These are phyloP conservation scores for Sebastes diaconus DNA, from an alignment of 2,797 vertebrate species.

Conservation along the genomic window DNA sequence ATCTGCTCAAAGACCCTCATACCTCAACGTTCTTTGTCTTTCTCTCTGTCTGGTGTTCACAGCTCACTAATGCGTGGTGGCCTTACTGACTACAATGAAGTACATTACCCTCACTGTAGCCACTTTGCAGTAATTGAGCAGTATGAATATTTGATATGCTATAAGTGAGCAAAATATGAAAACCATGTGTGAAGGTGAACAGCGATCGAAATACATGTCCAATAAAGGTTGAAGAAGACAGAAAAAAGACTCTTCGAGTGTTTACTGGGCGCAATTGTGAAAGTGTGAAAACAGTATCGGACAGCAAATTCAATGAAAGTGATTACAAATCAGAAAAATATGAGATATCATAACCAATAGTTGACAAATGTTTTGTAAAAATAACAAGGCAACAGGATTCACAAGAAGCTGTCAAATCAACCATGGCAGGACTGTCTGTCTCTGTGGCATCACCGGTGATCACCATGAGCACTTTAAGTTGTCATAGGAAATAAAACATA, in stretches of 20 bases:
- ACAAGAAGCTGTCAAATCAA: neutral
- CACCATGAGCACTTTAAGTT: neutral
- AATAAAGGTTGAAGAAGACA: neutral
- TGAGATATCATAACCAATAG: neutral
- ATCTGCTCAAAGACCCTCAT: constrained; percentile 23
- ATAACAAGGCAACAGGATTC: neutral
- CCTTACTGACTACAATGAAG: neutral
- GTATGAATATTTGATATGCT: neutral
- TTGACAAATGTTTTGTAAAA: neutral
- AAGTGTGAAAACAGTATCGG: neutral
- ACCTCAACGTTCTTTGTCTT: constrained; percentile 24
- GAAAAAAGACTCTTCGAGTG: neutral
- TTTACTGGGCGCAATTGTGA: neutral
- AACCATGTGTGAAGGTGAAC: neutral
- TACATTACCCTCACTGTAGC: neutral
- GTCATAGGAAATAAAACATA: neutral
- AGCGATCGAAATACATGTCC: neutral
- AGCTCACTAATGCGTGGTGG: neutral
- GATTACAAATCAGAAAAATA: neutral
- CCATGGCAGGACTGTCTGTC: neutral
- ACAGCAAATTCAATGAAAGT: neutral
- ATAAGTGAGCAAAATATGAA: neutral
- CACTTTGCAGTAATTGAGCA: neutral
- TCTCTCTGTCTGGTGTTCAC: constrained; percentile 13
- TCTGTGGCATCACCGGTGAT: neutral